These are phyloP conservation scores for Acronicta psi DNA, from an alignment of 2,888 invertebrate species.

Conservation along the genomic window DNA sequence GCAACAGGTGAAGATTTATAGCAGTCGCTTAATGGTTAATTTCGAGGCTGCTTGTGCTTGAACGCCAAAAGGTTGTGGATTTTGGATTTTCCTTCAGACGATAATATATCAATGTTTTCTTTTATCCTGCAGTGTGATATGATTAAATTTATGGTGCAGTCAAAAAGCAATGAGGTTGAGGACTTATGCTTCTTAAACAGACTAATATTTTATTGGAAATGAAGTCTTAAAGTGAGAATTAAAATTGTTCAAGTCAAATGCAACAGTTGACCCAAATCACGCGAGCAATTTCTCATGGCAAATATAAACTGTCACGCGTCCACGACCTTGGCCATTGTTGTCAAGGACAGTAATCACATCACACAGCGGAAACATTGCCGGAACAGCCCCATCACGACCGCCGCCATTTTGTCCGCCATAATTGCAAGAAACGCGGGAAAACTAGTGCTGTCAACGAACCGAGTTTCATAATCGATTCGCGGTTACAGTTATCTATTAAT, in stretches of 20 bases:
- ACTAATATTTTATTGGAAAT: no score
- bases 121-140: no score
- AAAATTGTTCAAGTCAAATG: slow-evolving; percentile 20
- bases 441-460: slow-evolving; percentile 54
- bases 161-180: no score
- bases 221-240: no score
- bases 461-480: slow-evolving; percentile 50
- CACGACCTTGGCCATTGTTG: slow-evolving; percentile 69
- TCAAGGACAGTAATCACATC: slow-evolving; percentile 69
- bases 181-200: no score
- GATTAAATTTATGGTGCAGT: no score
- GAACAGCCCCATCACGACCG: slow-evolving; percentile 74
- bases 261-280: slow-evolving; percentile 27
- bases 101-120: no score
- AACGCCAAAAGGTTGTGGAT: no score
- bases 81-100: no score
- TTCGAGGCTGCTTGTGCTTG: no score
- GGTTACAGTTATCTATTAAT: slow-evolving; percentile 50
- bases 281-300: slow-evolving; percentile 54
- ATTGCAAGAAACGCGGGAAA: slow-evolving; percentile 60
- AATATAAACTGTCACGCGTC: slow-evolving; percentile 54
- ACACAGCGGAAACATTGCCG: slow-evolving; percentile 61
- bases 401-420: slow-evolving; percentile 57
- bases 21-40: no score
- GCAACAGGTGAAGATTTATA: no score